These are phyloP conservation scores for Marronus borbonicus DNA, from an alignment of 2,888 invertebrate genomes.

Conservation along the genomic window DNA sequence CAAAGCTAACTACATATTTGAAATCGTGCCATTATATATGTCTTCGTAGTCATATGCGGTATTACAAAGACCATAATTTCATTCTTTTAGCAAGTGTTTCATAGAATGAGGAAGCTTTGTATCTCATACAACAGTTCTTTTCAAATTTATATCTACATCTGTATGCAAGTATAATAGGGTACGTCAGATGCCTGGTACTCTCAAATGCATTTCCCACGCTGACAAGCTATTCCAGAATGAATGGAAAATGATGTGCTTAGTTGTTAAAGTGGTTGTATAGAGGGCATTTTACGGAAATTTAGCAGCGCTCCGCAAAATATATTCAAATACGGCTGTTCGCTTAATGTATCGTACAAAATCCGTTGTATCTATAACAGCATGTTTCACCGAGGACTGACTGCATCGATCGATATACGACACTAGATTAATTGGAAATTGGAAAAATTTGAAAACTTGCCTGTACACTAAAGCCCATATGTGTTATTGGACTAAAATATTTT, in stretches of 20 bases:
- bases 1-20: too few species aligned
- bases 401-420: too few species aligned
- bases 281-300: conserved; percentile 26
- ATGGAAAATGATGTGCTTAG: conserved; percentile 49
- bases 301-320: neutral
- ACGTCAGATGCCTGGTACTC: neutral
- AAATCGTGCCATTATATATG: too few species aligned
- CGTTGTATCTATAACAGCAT: neutral
- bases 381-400: too few species aligned
- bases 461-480: too few species aligned
- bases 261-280: conserved; percentile 30
- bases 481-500: too few species aligned
- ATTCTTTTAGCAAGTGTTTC: neutral
- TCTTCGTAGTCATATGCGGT: too few species aligned
- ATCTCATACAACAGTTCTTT: conserved; percentile 9
- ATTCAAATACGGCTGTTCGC: conserved; percentile 7
- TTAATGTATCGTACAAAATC: neutral
- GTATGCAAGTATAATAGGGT: conserved; percentile 27
- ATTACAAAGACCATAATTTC: too few species aligned
- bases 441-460: too few species aligned
- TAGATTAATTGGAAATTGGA: too few species aligned
- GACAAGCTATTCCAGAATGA: conserved; percentile 51
- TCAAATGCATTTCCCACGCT: conserved; percentile 52
- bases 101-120: neutral
- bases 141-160: conserved; percentile 24